phyloP scores from a whole-genome alignment of 1,140 invertebrate species.

The Triops longicaudatus region DNA sequence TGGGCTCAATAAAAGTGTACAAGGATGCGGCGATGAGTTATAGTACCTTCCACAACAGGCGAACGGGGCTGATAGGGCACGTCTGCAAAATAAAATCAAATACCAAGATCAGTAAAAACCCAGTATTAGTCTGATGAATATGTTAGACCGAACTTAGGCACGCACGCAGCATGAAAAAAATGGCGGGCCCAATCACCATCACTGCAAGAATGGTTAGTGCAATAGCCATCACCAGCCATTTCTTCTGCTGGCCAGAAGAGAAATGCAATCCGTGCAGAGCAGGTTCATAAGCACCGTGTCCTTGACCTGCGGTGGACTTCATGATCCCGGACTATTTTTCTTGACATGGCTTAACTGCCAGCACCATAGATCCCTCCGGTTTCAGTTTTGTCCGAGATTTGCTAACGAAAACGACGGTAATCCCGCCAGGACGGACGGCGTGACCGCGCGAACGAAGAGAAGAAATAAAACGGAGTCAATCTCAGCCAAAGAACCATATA shows the following conservation, averaged over 20 bases:
- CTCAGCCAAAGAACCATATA: not conserved
- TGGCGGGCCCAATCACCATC: not conserved
- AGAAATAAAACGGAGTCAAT: not conserved
- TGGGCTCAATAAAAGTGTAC: conserved; percentile 2
- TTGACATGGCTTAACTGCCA: not conserved
- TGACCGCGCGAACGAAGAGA: not conserved
- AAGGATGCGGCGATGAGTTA: not conserved
- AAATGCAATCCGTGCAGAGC: not conserved
- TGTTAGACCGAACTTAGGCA: not conserved
- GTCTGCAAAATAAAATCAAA: conserved; percentile 8
- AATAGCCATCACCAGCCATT: not conserved
- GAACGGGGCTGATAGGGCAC: conserved; percentile 4
- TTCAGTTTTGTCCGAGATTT: not conserved
- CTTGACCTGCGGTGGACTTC: not conserved
- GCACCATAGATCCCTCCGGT: not conserved
- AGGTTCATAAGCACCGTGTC: not conserved
- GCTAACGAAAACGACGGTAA: not conserved
- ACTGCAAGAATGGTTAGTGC: not conserved
- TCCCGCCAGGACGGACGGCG: not conserved
- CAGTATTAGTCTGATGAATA: not conserved
- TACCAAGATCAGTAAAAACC: not conserved
- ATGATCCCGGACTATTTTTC: not conserved
- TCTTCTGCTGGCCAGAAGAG: not conserved
- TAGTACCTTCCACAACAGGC: not conserved
- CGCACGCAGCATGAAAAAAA: not conserved